These are phyloP conservation scores for Sciaenops ocellatus DNA, from an alignment of 2,797 vertebrate genomes.

Conservation along the genomic window DNA sequence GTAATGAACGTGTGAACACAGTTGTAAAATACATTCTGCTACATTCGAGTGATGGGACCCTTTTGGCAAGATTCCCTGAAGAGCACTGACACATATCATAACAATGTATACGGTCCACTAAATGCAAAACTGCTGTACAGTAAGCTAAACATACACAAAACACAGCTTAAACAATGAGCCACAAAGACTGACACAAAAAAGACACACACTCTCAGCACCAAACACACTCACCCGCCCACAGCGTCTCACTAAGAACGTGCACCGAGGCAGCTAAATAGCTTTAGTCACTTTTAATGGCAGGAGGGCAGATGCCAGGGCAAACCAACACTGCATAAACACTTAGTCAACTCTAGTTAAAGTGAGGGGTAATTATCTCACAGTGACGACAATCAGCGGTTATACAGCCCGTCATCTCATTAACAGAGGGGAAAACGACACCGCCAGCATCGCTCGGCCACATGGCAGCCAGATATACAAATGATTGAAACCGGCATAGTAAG, in stretches of 20 bases:
- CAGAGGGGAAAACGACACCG: conserved; percentile 38
- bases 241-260: conserved; percentile 33
- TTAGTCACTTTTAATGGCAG: conserved; percentile 75
- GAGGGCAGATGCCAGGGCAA: conserved; percentile 66
- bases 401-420: conserved; percentile 66
- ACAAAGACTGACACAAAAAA: conserved; percentile 30
- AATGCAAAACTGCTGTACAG: neutral
- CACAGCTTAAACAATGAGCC: conserved; percentile 17
- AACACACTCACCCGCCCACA: conserved; percentile 36
- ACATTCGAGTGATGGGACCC: neutral
- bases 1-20: conserved; percentile 35
- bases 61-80: conserved; percentile 13
- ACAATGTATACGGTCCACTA: neutral
- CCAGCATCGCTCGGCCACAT: conserved; percentile 37
- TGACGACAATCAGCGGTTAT: conserved; percentile 74
- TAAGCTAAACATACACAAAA: neutral
- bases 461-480: conserved; percentile 36
- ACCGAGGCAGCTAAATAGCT: conserved; percentile 49
- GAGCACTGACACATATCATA: neutral
- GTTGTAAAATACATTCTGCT: conserved; percentile 42
- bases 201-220: conserved; percentile 5
- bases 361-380: conserved; percentile 71
- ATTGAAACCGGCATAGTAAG: conserved; percentile 25
- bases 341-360: conserved; percentile 73
- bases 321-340: conserved; percentile 74